Conservation (phyloP, 2,113 vertebrate genomes). For the Xenopus tropicalis region UCB_Xtro_10.0 CM004450.2:127130501-127131000, state of each 20-base stretch:
- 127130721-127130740: conserved; percentile 81
- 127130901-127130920: conserved; percentile 83
- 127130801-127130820: conserved; percentile 78
- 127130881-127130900: conserved; percentile 80
- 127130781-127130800: conserved; percentile 80
- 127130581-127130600: conserved; percentile 69
- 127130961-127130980: conserved; percentile 24
- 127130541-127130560: conserved; percentile 69
- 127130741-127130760: conserved; percentile 78
- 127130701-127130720: conserved; percentile 69
- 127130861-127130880: conserved; percentile 81
- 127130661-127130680: conserved; percentile 62
- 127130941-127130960: conserved; percentile 75
- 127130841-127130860: conserved; percentile 84
- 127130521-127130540: conserved; percentile 68
- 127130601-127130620: conserved; percentile 63
- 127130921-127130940: conserved; percentile 78
- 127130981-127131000: conserved; percentile 14
- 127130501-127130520: conserved; percentile 63
- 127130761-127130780: conserved; percentile 82
- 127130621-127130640: conserved; percentile 44
- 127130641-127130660: conserved; percentile 63
- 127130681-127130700: conserved; percentile 60
- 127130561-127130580: conserved; percentile 72
- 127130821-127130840: conserved; percentile 77